Evolutionary conservation across 1,140 invertebrate genomes (phyloP), one percentile per base, ranked within the genome.

Genomic region (Sycobia sp.): DNA sequence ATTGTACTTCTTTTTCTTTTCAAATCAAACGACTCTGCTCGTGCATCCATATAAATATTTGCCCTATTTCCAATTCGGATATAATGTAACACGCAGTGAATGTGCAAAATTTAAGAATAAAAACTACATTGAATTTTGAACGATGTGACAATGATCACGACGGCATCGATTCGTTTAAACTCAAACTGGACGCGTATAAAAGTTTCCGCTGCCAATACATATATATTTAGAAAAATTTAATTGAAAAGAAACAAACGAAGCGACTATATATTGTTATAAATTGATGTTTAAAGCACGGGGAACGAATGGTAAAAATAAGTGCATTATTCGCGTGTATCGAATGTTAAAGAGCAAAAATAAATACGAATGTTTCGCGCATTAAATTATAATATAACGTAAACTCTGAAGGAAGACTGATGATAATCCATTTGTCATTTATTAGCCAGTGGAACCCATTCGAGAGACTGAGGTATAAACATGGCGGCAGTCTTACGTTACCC

Each of bases 371-470:
- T 58, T 53, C 39, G 55, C 39, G 55, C 29, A 44, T 32, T 18
- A 58, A 47, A 32, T 32, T 39, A n/a, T n/a, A n/a, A n/a, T n/a
- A n/a, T n/a, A n/a, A 36, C 53, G 55, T 59, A 62, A 65, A 61
- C 67, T n/a, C n/a, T 53, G 66, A 74, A 70, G 68, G 71, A 73
- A 62, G 71, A 81, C 77, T 65, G 57, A 65, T 82, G 75, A 81
- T 81, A 70, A 75, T 81, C 74, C 79, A 82, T 81, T 82, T 82
- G 68, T 82, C 78, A 75, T 82, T 87, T 85, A 81, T 84, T 86
- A 88, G 86, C 87, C 86, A 84, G 85, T 86, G 83, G 87, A 88
- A 86, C 85, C 86, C 82, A 87, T 88, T 83, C 86, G 85, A 86
- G 87, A 88, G 86, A 88, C 87, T 86, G 79, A 82, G 79, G 80